Percentiles rank a stretch among this genome's conserved stretches.
phyloP scores from a whole-genome alignment of 2,888 invertebrate genomes.

The Entomobrya multifasciata region DNA sequence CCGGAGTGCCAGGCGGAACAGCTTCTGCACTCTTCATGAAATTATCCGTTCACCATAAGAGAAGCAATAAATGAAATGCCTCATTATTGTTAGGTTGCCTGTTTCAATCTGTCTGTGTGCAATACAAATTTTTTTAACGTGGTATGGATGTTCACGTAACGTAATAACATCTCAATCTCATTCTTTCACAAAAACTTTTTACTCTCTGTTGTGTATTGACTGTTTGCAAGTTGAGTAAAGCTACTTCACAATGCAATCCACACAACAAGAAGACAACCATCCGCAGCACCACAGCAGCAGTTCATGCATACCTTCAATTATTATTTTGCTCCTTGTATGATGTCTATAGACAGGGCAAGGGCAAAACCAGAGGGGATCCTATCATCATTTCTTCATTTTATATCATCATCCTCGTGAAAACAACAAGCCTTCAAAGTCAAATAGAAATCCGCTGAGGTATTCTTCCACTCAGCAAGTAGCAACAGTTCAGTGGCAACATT shows the following conservation, averaged over 20 bases:
- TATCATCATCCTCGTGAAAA: conserved; percentile 56
- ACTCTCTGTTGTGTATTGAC: background rate
- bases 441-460: conserved; percentile 66
- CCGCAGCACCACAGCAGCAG: conserved; percentile 36
- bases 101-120: background rate
- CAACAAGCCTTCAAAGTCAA: conserved; percentile 70
- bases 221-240: conserved; percentile 1
- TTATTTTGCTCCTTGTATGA: conserved; percentile 62
- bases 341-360: conserved; percentile 70
- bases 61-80: conserved; percentile 62
- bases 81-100: background rate
- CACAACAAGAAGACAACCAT: background rate
- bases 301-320: conserved; percentile 69
- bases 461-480: conserved; percentile 60
- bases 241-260: background rate
- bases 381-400: conserved; percentile 56
- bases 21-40: conserved; percentile 70
- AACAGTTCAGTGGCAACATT: conserved; percentile 38
- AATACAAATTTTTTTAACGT: background rate
- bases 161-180: conserved; percentile 61
- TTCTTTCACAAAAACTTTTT: conserved; percentile 28
- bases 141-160: conserved; percentile 13
- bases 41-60: conserved; percentile 66
- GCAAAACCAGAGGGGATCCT: conserved; percentile 73
- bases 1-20: conserved; percentile 72